Conservation (phyloP, 2,888 invertebrate genomes). For the Eupithecia inturbata region DNA sequence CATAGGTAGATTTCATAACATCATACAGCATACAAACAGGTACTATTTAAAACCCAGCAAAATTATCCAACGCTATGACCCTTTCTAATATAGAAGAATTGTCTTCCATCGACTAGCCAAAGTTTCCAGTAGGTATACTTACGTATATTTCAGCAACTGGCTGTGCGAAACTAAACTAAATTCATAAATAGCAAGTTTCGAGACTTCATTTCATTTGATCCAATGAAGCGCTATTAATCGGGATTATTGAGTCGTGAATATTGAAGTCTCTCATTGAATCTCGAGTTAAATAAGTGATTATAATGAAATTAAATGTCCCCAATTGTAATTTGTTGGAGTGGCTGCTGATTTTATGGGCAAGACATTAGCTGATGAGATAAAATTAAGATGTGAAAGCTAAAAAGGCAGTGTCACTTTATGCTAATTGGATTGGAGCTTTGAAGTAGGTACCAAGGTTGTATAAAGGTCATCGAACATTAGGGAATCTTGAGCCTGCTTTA, state of each 20-base stretch:
- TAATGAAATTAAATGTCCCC: conserved; percentile 26
- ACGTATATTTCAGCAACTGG: background rate
- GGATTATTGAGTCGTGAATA: conserved; percentile 15
- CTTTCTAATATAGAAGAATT: background rate
- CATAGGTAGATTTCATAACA: no score
- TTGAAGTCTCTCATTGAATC: conserved; percentile 3
- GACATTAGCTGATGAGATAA: conserved; percentile 39
- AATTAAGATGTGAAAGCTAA: conserved; percentile 23
- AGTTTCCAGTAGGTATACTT: background rate
- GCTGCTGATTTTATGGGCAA: conserved; percentile 38
- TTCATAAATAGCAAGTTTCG: conserved; percentile 12
- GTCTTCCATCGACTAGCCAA: background rate
- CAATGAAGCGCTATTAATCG: conserved; percentile 8
- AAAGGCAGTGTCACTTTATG: conserved; percentile 26
- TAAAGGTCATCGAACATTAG: background rate
- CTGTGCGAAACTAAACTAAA: conserved; percentile 12
- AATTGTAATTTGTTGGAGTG: conserved; percentile 27
- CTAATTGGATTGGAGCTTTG: conserved; percentile 33
- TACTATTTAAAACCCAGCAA: no score
- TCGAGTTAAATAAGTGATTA: conserved; percentile 11
- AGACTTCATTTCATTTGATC: conserved; percentile 6
- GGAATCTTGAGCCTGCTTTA: background rate
- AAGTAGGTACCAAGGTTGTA: background rate
- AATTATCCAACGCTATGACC: background rate
- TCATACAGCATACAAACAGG: no score